phyloP scores from a whole-genome alignment of 2,797 vertebrate species.

The Sebastes matsubarae region DNA sequence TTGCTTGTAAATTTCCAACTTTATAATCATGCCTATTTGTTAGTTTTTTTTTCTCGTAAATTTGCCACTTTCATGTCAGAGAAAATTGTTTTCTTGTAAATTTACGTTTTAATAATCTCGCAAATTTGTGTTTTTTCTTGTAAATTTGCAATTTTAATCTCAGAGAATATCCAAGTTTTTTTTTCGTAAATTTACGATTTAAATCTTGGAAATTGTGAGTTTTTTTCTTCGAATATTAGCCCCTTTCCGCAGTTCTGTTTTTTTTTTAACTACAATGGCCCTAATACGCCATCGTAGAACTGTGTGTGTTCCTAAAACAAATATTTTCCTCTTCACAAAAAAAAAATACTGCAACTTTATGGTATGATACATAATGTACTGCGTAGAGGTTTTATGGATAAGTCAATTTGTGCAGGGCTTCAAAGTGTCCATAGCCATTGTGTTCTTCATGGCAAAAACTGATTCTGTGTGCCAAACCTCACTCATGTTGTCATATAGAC shows the following conservation, averaged over 20 bases:
- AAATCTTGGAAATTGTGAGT: neutral
- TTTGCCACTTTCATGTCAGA: too few relatives aligned
- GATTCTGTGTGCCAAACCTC: conserved; percentile 40
- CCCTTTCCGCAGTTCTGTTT: too few relatives aligned
- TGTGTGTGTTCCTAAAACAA: neutral
- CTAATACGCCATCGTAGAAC: neutral
- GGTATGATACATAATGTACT: neutral
- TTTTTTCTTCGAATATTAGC: neutral
- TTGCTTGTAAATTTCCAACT: too few relatives aligned
- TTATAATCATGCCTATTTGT: too few relatives aligned
- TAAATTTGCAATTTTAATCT: neutral
- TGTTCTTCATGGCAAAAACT: conserved; percentile 53
- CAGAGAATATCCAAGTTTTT: neutral
- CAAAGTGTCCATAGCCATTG: conserved; percentile 55
- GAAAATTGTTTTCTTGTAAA: too few relatives aligned
- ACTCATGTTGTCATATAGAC: conserved; percentile 48
- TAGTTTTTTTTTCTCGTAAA: too few relatives aligned
- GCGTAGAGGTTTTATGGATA: neutral
- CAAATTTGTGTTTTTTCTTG: neutral
- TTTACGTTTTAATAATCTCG: too few relatives aligned
- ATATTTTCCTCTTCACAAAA: neutral
- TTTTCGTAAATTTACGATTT: neutral
- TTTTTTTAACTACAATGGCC: neutral
- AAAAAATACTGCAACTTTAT: neutral
- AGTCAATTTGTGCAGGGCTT: conserved; percentile 59